Base-by-base conservation (phyloP, 2,888 invertebrate genomes). In the Agrilus mali region DNA sequence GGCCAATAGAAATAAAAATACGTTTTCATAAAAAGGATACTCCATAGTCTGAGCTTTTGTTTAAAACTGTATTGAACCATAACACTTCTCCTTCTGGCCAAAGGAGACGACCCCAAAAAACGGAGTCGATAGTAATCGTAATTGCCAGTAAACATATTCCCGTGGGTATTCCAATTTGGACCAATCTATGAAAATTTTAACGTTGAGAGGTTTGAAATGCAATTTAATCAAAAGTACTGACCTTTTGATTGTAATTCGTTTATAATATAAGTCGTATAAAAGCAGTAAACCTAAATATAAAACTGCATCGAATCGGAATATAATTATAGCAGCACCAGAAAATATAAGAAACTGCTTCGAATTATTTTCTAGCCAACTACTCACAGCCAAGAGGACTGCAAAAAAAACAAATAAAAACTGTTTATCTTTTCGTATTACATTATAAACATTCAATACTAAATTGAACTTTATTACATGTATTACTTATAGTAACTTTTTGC, bases 31-130 rank as follows among this genome's bases (percentile, higher is more conserved):
- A 47, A 76, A 87, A 86, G 86, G 86, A 86, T 88, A 95, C 94
- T 61, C 98, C 98, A 88, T 93, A 99, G 54, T 93, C 73, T 2
- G 88, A 82, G 67, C 97, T 97, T 64, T 88, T 88, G 65, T 99
- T 99, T 44, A 90, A 68, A 39, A 96, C 70, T 1, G 89, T 83
- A 65, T 99, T 99, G 69, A 86, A 99, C 81, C 86, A 95, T 51
- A 96, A 76, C 2, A 98, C 97, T 71, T 95, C 90, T 12, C 89
- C 94, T 72, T 98, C 98, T 0, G 98, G 97, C 97, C 98, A 98
- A 17, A 95, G 58, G 37, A 79, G 63, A 41, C 90, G 74, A 44
- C 77, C 75, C 98, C 98, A 98, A 66, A 97, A 92, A 55, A 87
- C 73, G 0, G 97, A 93, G 68, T 98, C 98, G 34, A 96, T 72